A percentile compares a stretch with the other conserved stretches of the same genome.
phyloP scores from a whole-genome alignment of 2,888 invertebrate genomes.

The Palloptera scutellata region DNA sequence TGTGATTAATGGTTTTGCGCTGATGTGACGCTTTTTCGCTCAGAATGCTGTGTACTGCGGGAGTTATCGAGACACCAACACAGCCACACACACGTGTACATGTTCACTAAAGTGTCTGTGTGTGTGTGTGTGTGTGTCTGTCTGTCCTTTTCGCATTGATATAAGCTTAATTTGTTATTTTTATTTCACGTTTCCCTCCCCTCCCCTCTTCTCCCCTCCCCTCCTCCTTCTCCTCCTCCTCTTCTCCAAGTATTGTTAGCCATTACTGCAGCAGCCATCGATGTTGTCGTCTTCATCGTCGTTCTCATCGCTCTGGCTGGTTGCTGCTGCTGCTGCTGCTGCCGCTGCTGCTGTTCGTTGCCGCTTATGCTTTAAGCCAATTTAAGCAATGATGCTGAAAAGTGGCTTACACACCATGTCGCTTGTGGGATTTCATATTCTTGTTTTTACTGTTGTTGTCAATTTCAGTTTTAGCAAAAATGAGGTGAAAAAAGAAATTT shows the following conservation, averaged over 20 bases:
- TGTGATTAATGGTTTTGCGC: conserved; percentile 33
- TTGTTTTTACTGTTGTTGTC: neutral
- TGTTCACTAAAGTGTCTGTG: neutral
- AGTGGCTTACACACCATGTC: conserved; percentile 39
- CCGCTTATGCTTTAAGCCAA: conserved; percentile 29
- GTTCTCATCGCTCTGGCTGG: neutral
- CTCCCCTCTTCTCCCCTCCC: neutral
- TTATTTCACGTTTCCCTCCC: no score
- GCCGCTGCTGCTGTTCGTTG: neutral
- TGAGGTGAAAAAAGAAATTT: no score
- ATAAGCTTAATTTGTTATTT: conserved; percentile 6
- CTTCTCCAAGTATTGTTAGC: neutral
- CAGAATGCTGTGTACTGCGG: conserved; percentile 2
- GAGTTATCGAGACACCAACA: neutral
- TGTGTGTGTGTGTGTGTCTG: conserved; percentile 5
- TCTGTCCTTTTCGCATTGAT: neutral
- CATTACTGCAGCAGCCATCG: no score
- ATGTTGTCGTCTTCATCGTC: neutral
- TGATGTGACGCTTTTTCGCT: conserved; percentile 24
- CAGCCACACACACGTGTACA: neutral
- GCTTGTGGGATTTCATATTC: conserved; percentile 23
- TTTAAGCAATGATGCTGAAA: conserved; percentile 41
- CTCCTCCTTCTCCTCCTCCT: neutral
- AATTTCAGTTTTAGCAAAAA: neutral
- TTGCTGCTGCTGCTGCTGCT: neutral